Percentiles rank a stretch among this genome's conserved stretches.
phyloP scores from a whole-genome alignment of 1,140 invertebrate genomes.

The Dinoponera quadriceps region DNA sequence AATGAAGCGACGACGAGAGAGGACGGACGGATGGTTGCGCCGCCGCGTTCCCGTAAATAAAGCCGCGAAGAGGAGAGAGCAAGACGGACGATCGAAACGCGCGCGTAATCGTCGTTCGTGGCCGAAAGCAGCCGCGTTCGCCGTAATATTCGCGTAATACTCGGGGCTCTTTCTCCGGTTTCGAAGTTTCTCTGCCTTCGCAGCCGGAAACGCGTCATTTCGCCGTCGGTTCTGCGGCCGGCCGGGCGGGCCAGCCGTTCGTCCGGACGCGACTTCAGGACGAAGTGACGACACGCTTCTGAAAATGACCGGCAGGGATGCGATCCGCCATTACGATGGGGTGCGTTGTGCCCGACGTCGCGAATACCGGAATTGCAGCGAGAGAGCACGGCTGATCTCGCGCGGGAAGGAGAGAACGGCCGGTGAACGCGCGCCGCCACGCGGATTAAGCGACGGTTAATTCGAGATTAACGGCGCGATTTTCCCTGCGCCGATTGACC shows the following conservation, averaged over 20 bases:
- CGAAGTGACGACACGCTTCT: constrained; percentile 35
- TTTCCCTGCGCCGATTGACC: not conserved
- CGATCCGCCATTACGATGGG: too few species aligned
- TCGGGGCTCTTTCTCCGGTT: constrained; percentile 28
- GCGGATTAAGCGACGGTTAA: constrained; percentile 14
- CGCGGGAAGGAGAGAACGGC: too few species aligned
- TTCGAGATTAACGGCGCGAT: constrained; percentile 10
- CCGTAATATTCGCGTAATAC: constrained; percentile 23
- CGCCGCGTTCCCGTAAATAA: constrained; percentile 45
- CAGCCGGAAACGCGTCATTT: constrained; percentile 77
- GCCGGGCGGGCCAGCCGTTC: constrained; percentile 1
- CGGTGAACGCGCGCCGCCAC: too few species aligned
- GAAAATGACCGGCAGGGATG: constrained; percentile 31
- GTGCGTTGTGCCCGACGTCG: too few species aligned
- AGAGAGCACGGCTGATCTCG: too few species aligned
- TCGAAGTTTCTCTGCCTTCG: constrained; percentile 46
- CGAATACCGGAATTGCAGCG: too few species aligned
- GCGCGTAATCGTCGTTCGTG: constrained; percentile 58
- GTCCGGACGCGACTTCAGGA: too few species aligned
- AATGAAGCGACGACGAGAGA: constrained; percentile 34
- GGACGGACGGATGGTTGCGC: constrained; percentile 43
- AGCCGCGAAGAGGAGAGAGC: constrained; percentile 34
- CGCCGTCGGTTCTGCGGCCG: constrained; percentile 64
- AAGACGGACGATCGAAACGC: constrained; percentile 21
- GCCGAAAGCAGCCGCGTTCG: constrained; percentile 43